Base-by-base conservation (phyloP, 2,113 vertebrate genomes). In the Tupaia chinensis region DNA sequence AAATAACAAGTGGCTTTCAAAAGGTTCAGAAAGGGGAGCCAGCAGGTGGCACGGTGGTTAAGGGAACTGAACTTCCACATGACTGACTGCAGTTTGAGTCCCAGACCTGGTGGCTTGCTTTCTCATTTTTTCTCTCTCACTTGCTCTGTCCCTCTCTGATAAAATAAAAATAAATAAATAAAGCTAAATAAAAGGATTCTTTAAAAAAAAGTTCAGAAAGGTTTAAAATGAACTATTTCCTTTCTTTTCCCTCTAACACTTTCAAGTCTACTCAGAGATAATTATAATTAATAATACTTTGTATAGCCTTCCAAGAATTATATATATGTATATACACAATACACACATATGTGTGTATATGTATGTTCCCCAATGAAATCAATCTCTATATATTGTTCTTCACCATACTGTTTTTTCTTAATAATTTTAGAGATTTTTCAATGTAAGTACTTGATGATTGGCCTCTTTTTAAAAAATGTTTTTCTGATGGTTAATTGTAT, bases 201-300 rank as follows among this genome's bases (percentile, higher is more conserved):
- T 44, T 4, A 44, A 44, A 44, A 44, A 44, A 44, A 44, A 44
- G 44, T 44, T 44, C 44, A 79, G 58, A 83, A 58, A 78, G 60
- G 14, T 90, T 87, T 74, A 87, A 73, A 89, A 92, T 81, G 27
- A 81, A 74, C 29, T 53, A 78, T 83, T 97, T 87, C 20, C 34
- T 79, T 94, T 79, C 25, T 87, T 20, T 9, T 83, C 20, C 1
- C 17, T 25, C 29, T 85, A 54, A 6, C 9, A 29, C 22, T 63
- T 44, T 22, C 13, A 80, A 63, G 29, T 25, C 65, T 65, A 94
- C 16, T 16, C 58, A 95, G 58, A 68, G 32, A 54, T 78, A 82
- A 61, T 23, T 79, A n/a, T 34, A 85, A 69, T 32, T 74, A 83
- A 32, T 8, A 60, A 16, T 78, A 58, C 87, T 92, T 89, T 82